Base-by-base conservation (phyloP, 2,888 invertebrate genomes). In the Hedya salicella region DNA sequence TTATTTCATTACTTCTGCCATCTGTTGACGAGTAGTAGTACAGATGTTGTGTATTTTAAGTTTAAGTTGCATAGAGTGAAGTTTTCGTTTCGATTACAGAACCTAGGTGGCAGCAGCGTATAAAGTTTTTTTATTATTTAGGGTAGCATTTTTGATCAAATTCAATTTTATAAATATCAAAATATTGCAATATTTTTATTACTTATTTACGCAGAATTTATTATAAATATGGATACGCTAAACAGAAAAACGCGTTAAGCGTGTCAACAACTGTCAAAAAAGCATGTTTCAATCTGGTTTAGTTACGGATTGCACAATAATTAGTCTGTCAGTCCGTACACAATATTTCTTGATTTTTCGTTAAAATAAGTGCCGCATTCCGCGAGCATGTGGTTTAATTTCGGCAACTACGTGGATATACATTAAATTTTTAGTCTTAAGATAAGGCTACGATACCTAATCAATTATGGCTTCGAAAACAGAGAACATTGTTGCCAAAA, bases 401-500 rank as follows among this genome's bases (percentile, higher is more conserved):
- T 30, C 16, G 30, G 9, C 2, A 19, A 5, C 14, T 8, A n/a
- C 14, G 6, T 16, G 16, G 52, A 13, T 21, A 42, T 21, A 9
- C 32, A 44, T 50, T 44, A 59, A 25, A 16, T 21, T 44, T n/a
- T 25, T 36, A 1, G 14, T 21, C 8, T 25, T 36, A 21, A 16
- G 42, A 13, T 13, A 59, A 62, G 3, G 3, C 21, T 4, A 36
- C 21, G 36, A 17, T 30, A 17, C 25, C 14, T 49, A 6, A 36
- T 50, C 60, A 36, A 78, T 44, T 69, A 90, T 90, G 91, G 69
- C 85, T 52, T 74, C 81, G 14, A 89, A 85, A 81, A 73, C 78
- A 44, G 88, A 88, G 40, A 69, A 66, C 19, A 74, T 81, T 44
- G 87, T 81, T 73, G 82, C 87, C 53, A 87, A 86, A 75, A 85